These are phyloP conservation scores for Bucorvus abyssinicus DNA, from an alignment of 2,797 vertebrate species.

Conservation along the genomic window DNA sequence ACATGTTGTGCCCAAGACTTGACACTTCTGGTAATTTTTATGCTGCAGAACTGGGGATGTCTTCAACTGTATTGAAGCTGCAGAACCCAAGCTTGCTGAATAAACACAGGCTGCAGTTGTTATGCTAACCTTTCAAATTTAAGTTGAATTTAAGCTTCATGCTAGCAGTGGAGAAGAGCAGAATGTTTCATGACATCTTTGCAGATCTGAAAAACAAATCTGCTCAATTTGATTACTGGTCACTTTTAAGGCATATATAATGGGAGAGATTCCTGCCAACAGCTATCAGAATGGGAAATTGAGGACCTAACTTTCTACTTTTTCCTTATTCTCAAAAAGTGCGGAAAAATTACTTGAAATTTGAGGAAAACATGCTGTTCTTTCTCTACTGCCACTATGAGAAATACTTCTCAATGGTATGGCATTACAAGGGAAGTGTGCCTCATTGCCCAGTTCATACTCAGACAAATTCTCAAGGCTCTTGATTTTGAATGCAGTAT, in stretches of 20 bases:
- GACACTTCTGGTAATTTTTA: not conserved
- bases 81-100: not conserved
- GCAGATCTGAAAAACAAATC: not conserved
- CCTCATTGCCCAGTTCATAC: not conserved
- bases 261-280: not conserved
- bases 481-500: not conserved
- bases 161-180: not conserved
- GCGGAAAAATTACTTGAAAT: not conserved
- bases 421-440: not conserved
- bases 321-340: not conserved
- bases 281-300: not conserved
- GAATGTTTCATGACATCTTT: not conserved
- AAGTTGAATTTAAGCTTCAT: not conserved
- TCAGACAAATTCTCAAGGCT: not conserved
- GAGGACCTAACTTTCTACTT: not conserved
- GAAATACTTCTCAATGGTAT: not conserved
- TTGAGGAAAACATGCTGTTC: not conserved
- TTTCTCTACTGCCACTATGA: not conserved
- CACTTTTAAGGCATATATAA: not conserved
- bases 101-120: not conserved
- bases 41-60: not conserved
- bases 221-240: not conserved
- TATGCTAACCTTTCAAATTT: not conserved
- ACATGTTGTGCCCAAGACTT: not conserved
- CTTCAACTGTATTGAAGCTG: not conserved